These are phyloP conservation scores for Patiria miniata DNA, from an alignment of 35 echinoderm and acorn worm species.

Conservation along the genomic window DNA sequence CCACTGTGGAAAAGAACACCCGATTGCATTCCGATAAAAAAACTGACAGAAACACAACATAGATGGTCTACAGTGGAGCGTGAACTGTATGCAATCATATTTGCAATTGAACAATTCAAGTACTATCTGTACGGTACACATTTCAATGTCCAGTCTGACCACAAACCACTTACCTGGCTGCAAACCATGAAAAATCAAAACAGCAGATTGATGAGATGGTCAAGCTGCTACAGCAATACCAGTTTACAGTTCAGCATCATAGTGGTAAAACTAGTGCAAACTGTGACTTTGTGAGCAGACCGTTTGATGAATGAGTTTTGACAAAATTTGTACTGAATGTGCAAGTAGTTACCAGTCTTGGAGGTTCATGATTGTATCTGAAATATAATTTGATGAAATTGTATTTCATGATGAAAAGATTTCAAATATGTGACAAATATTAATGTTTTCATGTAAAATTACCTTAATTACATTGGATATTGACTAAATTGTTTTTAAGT, in stretches of 20 bases:
- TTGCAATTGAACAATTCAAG: conserved; percentile 29
- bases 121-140: conserved; percentile 20
- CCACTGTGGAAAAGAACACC: conserved; percentile 40
- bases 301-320: background rate
- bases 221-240: conserved; percentile 25
- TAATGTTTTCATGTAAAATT: background rate
- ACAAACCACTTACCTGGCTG: conserved; percentile 35
- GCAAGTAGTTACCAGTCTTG: background rate
- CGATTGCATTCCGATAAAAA: conserved; percentile 29
- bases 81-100: conserved; percentile 36
- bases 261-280: conserved; percentile 17
- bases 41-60: conserved; percentile 20
- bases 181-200: conserved; percentile 15
- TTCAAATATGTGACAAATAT: background rate
- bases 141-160: conserved; percentile 20
- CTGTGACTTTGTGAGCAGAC: background rate
- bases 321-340: background rate
- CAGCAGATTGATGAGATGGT: conserved; percentile 40
- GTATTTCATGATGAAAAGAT: background rate
- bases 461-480: too few relatives aligned
- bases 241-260: conserved; percentile 19
- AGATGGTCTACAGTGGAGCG: background rate
- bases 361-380: background rate
- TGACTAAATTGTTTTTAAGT: too few relatives aligned
- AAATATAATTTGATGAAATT: background rate